Conservation (phyloP, 2,888 invertebrate species). For the Orgyia antiqua region DNA sequence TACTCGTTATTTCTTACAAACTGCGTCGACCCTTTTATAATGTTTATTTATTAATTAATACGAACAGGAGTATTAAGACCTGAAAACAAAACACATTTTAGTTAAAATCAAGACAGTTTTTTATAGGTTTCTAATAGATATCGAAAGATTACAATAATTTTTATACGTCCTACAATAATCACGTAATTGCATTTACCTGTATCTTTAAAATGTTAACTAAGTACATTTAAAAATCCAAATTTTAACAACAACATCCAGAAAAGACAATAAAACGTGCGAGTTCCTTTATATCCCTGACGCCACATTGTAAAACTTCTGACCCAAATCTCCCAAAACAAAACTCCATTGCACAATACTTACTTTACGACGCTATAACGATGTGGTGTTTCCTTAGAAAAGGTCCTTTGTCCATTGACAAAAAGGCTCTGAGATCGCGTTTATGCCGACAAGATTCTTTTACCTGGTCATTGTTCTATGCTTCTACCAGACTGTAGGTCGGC, state of each 20-base stretch:
- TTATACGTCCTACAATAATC: too few relatives aligned
- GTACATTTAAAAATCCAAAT: too few relatives aligned
- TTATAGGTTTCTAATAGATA: too few relatives aligned
- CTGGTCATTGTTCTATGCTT: constrained; percentile 68
- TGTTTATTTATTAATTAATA: too few relatives aligned
- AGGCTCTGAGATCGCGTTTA: constrained; percentile 68
- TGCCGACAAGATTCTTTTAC: constrained; percentile 69
- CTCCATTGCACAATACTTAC: constrained; percentile 67
- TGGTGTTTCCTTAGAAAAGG: constrained; percentile 75
- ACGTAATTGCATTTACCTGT: too few relatives aligned
- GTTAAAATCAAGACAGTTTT: too few relatives aligned
- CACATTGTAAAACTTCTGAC: constrained; percentile 74
- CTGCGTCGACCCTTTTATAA: too few relatives aligned
- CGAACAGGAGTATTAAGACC: too few relatives aligned
- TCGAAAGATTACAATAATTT: too few relatives aligned
- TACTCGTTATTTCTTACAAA: constrained; percentile 36
- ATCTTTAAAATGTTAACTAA: too few relatives aligned
- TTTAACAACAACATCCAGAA: too few relatives aligned
- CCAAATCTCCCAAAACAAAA: constrained; percentile 74
- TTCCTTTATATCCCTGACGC: constrained; percentile 61
- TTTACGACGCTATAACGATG: constrained; percentile 76
- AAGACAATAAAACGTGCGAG: constrained; percentile 50
- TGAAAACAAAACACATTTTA: too few relatives aligned
- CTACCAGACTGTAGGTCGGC: constrained; percentile 68
- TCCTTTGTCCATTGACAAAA: constrained; percentile 75